phyloP scores from a whole-genome alignment of 2,797 vertebrate species.

The Falco peregrinus region DNA sequence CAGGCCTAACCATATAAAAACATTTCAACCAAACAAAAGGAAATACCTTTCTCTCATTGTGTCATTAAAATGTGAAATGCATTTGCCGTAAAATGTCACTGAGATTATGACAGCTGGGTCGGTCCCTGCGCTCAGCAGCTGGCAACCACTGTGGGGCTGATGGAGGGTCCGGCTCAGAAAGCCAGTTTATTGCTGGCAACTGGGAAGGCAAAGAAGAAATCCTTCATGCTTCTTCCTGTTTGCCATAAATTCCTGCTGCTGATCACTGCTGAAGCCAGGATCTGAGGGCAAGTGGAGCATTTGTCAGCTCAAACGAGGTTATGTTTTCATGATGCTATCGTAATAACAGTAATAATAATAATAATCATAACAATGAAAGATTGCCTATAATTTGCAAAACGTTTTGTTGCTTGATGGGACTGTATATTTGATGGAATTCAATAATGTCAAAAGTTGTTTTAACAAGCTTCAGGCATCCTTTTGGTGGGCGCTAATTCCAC shows the following conservation, averaged over 20 bases:
- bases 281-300: neutral
- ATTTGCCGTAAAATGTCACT: neutral
- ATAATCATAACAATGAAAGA: neutral
- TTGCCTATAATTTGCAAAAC: neutral
- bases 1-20: neutral
- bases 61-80: neutral
- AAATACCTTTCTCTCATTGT: neutral
- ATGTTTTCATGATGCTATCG: neutral
- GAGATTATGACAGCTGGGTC: neutral
- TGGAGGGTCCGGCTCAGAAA: neutral
- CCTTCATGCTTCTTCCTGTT: neutral
- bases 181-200: neutral
- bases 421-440: neutral
- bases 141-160: neutral
- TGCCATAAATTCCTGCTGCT: neutral
- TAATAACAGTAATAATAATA: too few species aligned
- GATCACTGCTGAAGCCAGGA: neutral
- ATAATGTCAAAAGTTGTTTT: neutral
- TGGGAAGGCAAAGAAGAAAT: neutral
- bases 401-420: neutral
- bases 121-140: neutral
- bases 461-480: neutral
- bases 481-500: neutral
- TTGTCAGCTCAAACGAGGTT: neutral
- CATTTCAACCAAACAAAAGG: neutral